These are phyloP conservation scores for Eupristina koningsbergeri DNA, from an alignment of 1,140 invertebrate genomes.

Conservation along the genomic window DNA sequence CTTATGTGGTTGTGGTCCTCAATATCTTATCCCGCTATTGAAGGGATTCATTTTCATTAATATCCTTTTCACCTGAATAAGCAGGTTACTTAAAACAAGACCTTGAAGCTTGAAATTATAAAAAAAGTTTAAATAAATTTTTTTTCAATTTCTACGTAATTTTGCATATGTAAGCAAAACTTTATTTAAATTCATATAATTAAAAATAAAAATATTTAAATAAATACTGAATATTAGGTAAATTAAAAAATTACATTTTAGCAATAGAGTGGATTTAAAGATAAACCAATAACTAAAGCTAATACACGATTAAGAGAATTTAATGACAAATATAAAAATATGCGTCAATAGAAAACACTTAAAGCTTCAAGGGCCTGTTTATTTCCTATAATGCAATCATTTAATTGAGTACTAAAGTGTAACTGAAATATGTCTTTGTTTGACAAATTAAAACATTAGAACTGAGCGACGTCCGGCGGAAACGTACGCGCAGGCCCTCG, in stretches of 20 bases:
- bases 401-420: slow-evolving; percentile 47
- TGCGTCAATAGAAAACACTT: not conserved
- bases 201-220: not conserved
- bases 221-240: not conserved
- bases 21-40: slow-evolving; percentile 9
- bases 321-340: not conserved
- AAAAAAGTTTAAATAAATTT: slow-evolving; percentile 13
- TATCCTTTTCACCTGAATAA: slow-evolving; percentile 36
- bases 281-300: too few species aligned
- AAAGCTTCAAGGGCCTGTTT: slow-evolving; percentile 16
- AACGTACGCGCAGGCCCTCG: slow-evolving; percentile 68
- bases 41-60: slow-evolving; percentile 42
- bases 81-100: slow-evolving; percentile 41
- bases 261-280: not conserved
- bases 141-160: not conserved
- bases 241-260: not conserved
- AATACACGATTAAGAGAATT: too few species aligned
- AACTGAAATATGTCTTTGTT: slow-evolving; percentile 60
- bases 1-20: slow-evolving; percentile 44
- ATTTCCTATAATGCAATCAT: slow-evolving; percentile 15
- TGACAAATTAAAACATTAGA: slow-evolving; percentile 61
- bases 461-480: slow-evolving; percentile 70
- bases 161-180: not conserved
- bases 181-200: not conserved
- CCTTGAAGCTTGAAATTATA: slow-evolving; percentile 41